Conservation (phyloP, 1,140 invertebrate genomes). For the Aphelenchoides avenae region DNA sequence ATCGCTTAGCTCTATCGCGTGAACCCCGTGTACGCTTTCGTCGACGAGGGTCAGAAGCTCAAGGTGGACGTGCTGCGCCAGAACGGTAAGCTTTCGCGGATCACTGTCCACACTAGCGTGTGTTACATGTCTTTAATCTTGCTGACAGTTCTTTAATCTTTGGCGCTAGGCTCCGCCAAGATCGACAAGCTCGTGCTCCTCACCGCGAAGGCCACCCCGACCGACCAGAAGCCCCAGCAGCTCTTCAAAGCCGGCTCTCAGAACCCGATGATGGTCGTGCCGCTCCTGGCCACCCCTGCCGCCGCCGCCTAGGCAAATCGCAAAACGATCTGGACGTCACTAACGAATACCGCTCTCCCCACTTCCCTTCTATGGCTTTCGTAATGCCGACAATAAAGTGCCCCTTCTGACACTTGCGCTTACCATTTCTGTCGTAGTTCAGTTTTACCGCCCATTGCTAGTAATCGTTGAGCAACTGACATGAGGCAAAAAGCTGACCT, state of each 20-base stretch:
- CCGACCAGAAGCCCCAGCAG: neutral
- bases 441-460: no score
- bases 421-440: no score
- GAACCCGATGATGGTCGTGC: neutral
- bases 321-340: constrained; percentile 20
- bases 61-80: constrained; percentile 41
- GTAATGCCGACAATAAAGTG: no score
- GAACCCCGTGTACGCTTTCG: constrained; percentile 24
- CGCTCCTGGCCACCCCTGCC: neutral
- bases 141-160: no score
- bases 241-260: neutral
- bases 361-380: no score
- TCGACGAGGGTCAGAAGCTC: constrained; percentile 4
- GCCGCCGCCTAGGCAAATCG: constrained; percentile 34
- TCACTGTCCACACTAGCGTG: no score
- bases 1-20: constrained; percentile 29
- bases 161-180: constrained; percentile 24
- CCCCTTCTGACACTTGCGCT: no score
- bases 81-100: no score
- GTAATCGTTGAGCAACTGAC: no score
- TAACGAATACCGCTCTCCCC: no score
- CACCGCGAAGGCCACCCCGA: constrained; percentile 39
- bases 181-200: constrained; percentile 43
- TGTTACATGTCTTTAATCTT: no score
- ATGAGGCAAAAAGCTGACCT: no score